phyloP scores from a whole-genome alignment of 1,140 invertebrate species.

The Tenebrio molitor region DNA sequence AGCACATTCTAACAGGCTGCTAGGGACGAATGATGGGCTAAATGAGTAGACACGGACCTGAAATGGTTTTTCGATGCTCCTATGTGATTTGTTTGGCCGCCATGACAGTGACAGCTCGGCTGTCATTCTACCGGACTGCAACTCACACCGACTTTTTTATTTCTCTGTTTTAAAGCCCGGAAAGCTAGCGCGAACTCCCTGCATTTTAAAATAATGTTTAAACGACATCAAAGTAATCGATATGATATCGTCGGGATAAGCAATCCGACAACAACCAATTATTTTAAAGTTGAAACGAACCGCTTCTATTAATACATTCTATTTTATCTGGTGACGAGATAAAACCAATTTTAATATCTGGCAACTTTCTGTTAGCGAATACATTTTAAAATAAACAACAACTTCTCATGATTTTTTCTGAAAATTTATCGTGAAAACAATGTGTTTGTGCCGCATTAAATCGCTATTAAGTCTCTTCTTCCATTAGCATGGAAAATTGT shows the following conservation, averaged over 20 bases:
- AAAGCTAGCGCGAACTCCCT: conserved; percentile 28
- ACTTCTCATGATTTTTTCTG: no score
- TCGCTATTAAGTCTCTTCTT: no score
- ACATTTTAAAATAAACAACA: no score
- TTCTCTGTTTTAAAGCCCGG: conserved; percentile 33
- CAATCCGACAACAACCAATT: neutral
- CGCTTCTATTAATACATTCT: neutral
- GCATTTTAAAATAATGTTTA: conserved; percentile 35
- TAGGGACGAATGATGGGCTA: conserved; percentile 49
- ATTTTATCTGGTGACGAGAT: neutral
- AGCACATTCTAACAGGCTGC: conserved; percentile 45
- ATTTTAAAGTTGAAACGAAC: neutral
- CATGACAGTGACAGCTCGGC: conserved; percentile 47
- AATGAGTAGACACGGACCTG: conserved; percentile 55
- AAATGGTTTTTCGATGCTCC: conserved; percentile 59
- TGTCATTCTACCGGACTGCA: conserved; percentile 47
- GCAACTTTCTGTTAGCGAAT: no score
- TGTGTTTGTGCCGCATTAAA: no score
- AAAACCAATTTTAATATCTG: neutral
- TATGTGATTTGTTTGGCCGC: conserved; percentile 55
- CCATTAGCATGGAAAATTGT: neutral
- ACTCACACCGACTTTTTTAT: conserved; percentile 28
- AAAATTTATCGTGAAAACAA: no score
- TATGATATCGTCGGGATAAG: conserved; percentile 1
- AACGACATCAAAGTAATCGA: conserved; percentile 16